Conservation (phyloP, 2,888 invertebrate genomes). For the Eulithis testata region DNA sequence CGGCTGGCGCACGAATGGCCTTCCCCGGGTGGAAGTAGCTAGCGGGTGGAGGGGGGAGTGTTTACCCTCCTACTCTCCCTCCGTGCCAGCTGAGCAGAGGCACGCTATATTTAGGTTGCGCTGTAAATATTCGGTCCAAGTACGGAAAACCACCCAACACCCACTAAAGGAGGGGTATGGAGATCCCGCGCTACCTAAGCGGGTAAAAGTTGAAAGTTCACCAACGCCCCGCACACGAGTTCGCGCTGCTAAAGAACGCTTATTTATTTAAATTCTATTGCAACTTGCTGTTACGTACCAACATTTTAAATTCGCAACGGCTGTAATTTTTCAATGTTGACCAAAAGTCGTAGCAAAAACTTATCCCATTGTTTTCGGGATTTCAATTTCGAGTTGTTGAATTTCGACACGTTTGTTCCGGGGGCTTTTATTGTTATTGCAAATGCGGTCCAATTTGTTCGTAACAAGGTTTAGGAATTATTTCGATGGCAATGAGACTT, state of each 20-base stretch:
- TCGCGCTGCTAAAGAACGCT: constrained; percentile 75
- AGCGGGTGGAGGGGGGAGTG: constrained; percentile 60
- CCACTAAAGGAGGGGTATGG: constrained; percentile 45
- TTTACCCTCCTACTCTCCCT: constrained; percentile 72
- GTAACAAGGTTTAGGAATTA: constrained; percentile 64
- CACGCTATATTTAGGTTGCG: constrained; percentile 84
- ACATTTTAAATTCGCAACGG: constrained; percentile 72
- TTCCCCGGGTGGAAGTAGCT: constrained; percentile 55
- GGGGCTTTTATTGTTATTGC: constrained; percentile 63
- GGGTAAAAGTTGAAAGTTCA: constrained; percentile 84
- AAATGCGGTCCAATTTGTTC: constrained; percentile 64
- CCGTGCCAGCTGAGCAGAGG: constrained; percentile 82
- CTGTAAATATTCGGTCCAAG: constrained; percentile 84
- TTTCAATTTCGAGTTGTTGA: constrained; percentile 60
- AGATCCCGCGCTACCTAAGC: constrained; percentile 65
- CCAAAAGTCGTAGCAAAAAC: constrained; percentile 52
- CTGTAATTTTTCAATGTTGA: constrained; percentile 73
- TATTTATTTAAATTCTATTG: constrained; percentile 84
- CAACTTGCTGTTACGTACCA: constrained; percentile 82
- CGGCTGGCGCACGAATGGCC: constrained; percentile 73
- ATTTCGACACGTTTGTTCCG: constrained; percentile 56
- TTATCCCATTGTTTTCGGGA: constrained; percentile 62
- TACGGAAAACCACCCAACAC: constrained; percentile 69
- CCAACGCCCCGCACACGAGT: constrained; percentile 75
- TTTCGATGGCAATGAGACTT: constrained; percentile 55